Evolutionary conservation across 2,888 invertebrate species (phyloP).

Genomic region (Thereva nobilitata): DNA sequence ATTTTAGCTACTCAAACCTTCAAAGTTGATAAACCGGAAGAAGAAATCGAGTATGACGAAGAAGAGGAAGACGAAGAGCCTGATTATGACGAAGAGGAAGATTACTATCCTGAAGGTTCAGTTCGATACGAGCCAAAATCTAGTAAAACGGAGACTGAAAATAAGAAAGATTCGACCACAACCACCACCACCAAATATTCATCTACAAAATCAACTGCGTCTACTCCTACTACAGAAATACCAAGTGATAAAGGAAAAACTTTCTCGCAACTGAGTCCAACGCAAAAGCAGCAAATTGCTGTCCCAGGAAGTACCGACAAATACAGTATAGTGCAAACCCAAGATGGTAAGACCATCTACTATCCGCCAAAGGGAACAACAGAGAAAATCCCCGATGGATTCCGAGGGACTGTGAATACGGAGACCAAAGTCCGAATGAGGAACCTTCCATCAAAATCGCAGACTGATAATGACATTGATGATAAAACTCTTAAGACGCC

Average conservation of each 20-base stretch:
- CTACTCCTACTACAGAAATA: constrained; percentile 31
- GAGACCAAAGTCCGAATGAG: constrained; percentile 57
- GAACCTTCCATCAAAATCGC: constrained; percentile 49
- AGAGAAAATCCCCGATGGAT: constrained; percentile 55
- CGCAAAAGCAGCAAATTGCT: constrained; percentile 52
- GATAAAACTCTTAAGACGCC: constrained; percentile 59
- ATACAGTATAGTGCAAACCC: constrained; percentile 53
- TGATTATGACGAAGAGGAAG: constrained; percentile 63
- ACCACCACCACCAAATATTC: neutral
- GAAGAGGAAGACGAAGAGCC: constrained; percentile 62
- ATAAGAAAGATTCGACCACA: constrained; percentile 44
- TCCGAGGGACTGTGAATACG: constrained; percentile 56
- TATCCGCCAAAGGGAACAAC: constrained; percentile 49
- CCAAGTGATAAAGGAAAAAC: constrained; percentile 43
- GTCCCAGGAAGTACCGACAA: constrained; percentile 48
- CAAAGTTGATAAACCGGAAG: constrained; percentile 55
- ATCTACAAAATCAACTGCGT: constrained; percentile 20
- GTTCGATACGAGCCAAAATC: constrained; percentile 50
- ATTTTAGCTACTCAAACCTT: constrained; percentile 9
- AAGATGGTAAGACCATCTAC: constrained; percentile 50
- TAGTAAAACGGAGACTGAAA: constrained; percentile 41
- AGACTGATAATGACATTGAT: constrained; percentile 35
- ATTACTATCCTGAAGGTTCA: constrained; percentile 62
- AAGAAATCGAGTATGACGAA: constrained; percentile 58
- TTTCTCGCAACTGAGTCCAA: constrained; percentile 50